A percentile compares a stretch with the other conserved stretches of the same genome.
Evolutionary conservation across 2,797 vertebrate species (phyloP).

Genomic region (Streptopelia turtur): DNA sequence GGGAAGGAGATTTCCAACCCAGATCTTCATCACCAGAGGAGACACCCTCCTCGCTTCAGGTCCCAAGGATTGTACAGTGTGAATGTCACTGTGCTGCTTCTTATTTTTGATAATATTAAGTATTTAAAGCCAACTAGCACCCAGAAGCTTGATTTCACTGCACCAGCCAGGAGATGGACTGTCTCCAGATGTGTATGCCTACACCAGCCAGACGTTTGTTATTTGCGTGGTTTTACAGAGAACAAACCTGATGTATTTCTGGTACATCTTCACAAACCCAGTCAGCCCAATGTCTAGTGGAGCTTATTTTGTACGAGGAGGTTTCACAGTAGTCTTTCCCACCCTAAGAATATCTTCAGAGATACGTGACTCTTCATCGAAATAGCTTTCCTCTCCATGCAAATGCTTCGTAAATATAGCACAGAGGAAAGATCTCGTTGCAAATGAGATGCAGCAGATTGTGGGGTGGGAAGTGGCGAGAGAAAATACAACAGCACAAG

Average conservation of each 20-base stretch:
- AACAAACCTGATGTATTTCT: conserved; percentile 2
- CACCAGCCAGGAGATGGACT: background rate
- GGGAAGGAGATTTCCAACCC: background rate
- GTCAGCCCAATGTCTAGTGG: background rate
- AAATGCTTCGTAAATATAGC: background rate
- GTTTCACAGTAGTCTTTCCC: conserved; percentile 24
- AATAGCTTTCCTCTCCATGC: background rate
- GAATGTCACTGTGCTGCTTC: background rate
- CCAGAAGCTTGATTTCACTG: background rate
- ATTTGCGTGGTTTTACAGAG: background rate
- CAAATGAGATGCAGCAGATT: conserved; percentile 18
- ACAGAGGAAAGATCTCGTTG: background rate
- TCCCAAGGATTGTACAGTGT: background rate
- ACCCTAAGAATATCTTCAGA: conserved; percentile 47
- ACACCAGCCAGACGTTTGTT: background rate
- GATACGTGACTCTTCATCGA: background rate
- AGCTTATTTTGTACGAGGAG: background rate
- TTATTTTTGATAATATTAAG: background rate
- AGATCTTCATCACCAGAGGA: background rate
- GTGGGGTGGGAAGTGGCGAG: background rate
- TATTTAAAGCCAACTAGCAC: background rate
- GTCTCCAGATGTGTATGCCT: background rate
- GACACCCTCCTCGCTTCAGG: background rate
- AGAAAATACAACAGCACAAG: background rate
- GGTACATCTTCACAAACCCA: background rate